Base-by-base conservation (phyloP, 2,888 invertebrate genomes). In the Dicranocentrus wangi region DNA sequence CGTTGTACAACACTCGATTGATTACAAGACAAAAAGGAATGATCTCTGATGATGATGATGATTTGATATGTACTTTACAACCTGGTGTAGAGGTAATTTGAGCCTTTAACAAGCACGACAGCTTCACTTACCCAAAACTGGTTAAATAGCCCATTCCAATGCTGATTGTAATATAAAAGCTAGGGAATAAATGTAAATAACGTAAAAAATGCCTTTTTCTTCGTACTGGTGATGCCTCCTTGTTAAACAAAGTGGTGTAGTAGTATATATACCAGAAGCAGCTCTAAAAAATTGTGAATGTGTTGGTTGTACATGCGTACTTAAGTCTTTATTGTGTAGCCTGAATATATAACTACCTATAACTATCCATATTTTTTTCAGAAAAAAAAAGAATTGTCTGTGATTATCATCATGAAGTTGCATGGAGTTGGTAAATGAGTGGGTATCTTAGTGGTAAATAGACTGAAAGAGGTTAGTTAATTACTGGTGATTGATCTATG, bases 401-500 rank as follows among this genome's bases (percentile, higher is more conserved):
- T 58, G 75, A 76, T 60, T 58, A 69, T 23, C 42, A 66, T 76
- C 42, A 71, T 58, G 32, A 69, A 68, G 13, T 28, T 3, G 15
- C 5, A 17, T 28, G 10, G 10, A 68, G 25, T 25, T 21, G 15
- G 21, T 55, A 72, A 69, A 72, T 66, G 68, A 71, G 55, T 10
- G 42, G 51, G 47, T 43, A 53, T 58, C 68, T 2, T 15, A 17
- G 2, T 19, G 19, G 19, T 51, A 51, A 55, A 55, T 55, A 23
- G 55, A 55, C 55, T 58, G 63, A 75, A 75, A 77, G 82, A 69
- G 82, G 78, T 81, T 76, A 76, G 83, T 72, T 83, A 85, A 83
- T 84, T 85, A 82, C 81, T 82, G 83, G 78, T 85, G 85, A 85
- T 85, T 85, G 85, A 85, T 85, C 83, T 85, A 83, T 85, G 82